Percentiles rank a stretch among this genome's conserved stretches.
These are phyloP conservation scores for Drosophila rellima DNA, from an alignment of 2,888 invertebrate genomes.

Conservation along the genomic window DNA sequence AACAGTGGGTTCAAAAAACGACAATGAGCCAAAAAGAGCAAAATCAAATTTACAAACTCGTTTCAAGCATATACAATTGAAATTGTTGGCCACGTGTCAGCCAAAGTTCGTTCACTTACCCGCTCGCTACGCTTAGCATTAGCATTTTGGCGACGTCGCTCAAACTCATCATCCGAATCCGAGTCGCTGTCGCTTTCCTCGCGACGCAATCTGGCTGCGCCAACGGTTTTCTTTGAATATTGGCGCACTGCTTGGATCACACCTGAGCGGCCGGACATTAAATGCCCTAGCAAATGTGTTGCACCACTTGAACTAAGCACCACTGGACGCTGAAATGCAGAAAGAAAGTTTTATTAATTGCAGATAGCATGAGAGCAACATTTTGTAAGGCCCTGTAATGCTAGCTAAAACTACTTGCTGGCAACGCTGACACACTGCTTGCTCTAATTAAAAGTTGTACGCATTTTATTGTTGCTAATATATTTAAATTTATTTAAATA, in stretches of 20 bases:
- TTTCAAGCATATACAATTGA: conserved; percentile 24
- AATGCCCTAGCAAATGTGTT: conserved; percentile 50
- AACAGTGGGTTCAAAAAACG: conserved; percentile 46
- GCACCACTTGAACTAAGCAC: conserved; percentile 16
- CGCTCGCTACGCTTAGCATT: conserved; percentile 74
- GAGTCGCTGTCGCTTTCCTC: conserved; percentile 87
- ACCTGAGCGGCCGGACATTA: conserved; percentile 34
- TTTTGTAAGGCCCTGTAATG: conserved; percentile 18
- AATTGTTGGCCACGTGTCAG: conserved; percentile 41
- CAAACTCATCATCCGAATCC: conserved; percentile 86
- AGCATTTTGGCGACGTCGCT: conserved; percentile 69
- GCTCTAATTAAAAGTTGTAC: conserved; percentile 9
- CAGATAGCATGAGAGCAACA: conserved; percentile 7
- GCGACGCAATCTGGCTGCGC: conserved; percentile 65
- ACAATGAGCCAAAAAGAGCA: conserved; percentile 23
- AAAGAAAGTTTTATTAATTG: neutral
- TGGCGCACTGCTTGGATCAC: conserved; percentile 57
- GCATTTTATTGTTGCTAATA: neutral
- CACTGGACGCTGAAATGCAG: conserved; percentile 42
- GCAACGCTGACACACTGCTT: conserved; percentile 42
- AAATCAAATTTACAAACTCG: conserved; percentile 30
- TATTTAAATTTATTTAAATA: too few relatives aligned
- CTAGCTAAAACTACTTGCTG: conserved; percentile 28
- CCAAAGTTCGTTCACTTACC: conserved; percentile 64
- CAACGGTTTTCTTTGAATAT: conserved; percentile 78